Percentiles rank a stretch among this genome's conserved stretches.
phyloP scores from a whole-genome alignment of 1,140 invertebrate genomes.

The Hycleus cichorii region DNA sequence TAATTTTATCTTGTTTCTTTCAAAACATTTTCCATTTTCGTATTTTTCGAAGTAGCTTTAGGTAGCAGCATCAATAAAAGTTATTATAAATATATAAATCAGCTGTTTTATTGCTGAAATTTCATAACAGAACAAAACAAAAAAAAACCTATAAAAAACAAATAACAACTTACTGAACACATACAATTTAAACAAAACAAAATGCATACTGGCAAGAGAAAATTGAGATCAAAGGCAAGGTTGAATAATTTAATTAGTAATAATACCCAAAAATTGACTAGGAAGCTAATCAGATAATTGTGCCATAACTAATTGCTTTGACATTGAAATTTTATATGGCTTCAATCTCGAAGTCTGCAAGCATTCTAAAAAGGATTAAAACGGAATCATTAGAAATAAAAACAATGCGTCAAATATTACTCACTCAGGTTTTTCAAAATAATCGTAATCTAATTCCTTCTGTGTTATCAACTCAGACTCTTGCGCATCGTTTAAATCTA shows the following conservation, averaged over 20 bases:
- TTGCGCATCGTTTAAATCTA: conserved; percentile 15
- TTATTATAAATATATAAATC: neutral
- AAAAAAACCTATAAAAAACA: neutral
- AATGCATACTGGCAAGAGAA: too few relatives aligned
- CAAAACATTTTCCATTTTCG: neutral
- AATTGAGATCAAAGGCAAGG: too few relatives aligned
- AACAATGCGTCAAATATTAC: neutral
- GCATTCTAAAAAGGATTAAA: conserved; percentile 18
- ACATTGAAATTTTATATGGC: conserved; percentile 15
- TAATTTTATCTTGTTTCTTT: neutral
- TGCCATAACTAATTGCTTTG: neutral
- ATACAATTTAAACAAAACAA: conserved; percentile 1
- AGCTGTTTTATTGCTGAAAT: neutral
- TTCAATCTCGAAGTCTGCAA: conserved; percentile 30
- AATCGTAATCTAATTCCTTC: conserved; percentile 29
- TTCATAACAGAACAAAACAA: neutral
- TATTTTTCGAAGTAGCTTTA: neutral
- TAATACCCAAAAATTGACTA: conserved; percentile 8
- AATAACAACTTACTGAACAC: conserved; percentile 7
- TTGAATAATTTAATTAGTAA: neutral
- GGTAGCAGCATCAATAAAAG: neutral
- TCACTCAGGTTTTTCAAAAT: conserved; percentile 19
- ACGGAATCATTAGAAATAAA: neutral
- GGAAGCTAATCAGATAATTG: conserved; percentile 5
- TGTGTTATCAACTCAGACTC: conserved; percentile 27